Base-by-base conservation (phyloP, 2,797 vertebrate genomes). In the Phrynocephalus forsythii region DNA sequence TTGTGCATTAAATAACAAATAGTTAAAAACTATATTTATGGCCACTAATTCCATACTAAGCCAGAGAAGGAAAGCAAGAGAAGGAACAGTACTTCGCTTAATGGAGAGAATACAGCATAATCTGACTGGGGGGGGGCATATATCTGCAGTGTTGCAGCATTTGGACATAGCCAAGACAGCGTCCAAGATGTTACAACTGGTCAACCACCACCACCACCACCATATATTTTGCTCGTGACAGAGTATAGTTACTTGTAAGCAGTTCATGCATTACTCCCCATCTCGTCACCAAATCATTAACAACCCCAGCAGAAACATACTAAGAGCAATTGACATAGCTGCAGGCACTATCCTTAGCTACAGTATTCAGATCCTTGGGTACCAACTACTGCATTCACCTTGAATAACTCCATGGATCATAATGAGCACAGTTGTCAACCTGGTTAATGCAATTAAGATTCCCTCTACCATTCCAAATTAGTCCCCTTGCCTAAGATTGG, bases 381-480 rank as follows among this genome's bases (percentile, higher is more conserved):
- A 75, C 15, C 22, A 56, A 75, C 26, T 75, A 33, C 72, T 78
- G n/a, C 67, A 79, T 71, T 83, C 81, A 87, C 73, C 81, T 78
- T 60, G 66, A 69, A 83, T 87, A 22, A 60, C 81, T 83, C 48
- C 48, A 69, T 15, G 16, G 18, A 18, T 73, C 28, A 22, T 38
- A 26, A 44, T 24, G 16, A 66, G 73, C 33, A 69, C 44, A 52
- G 60, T 24, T 77, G 86, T 22, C 63, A 83, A 28, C 30, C 63
- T 69, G n/a, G 50, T 48, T 82, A 83, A 69, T 68, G 63, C 67
- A 18, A 78, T 87, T 76, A 82, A 82, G 30, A 44, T 20, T 71
- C 81, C 66, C n/a, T 52, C 22, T 26, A 50, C n/a, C 20, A 22
- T 22, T n/a, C 33, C 18, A 30, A 68, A 5, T 38, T 77, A 67